Evolutionary conservation across 2,113 vertebrate genomes (phyloP).

Genomic region (Lagopus muta): DNA sequence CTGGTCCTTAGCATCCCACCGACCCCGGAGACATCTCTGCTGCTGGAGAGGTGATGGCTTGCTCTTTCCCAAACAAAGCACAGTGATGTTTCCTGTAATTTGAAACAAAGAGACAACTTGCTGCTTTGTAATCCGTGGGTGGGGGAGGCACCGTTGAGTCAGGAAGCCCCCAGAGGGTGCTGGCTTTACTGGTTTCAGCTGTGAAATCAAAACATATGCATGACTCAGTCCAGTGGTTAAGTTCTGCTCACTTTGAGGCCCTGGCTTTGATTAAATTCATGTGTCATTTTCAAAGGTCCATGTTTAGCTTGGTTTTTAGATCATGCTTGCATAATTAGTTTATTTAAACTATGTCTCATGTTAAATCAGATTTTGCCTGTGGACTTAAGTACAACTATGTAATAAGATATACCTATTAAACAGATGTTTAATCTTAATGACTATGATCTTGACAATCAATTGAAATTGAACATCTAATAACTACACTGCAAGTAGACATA

Average conservation of each 20-base stretch:
- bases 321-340: slow-evolving; percentile 84
- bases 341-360: slow-evolving; percentile 83
- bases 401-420: slow-evolving; percentile 84
- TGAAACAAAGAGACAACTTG: slow-evolving; percentile 55
- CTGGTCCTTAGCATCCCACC: background rate
- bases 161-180: slow-evolving; percentile 52
- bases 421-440: slow-evolving; percentile 83
- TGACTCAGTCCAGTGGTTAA: slow-evolving; percentile 72
- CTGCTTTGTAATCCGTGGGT: slow-evolving; percentile 60
- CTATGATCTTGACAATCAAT: slow-evolving; percentile 80
- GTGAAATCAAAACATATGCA: slow-evolving; percentile 62
- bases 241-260: slow-evolving; percentile 75
- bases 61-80: slow-evolving; percentile 52
- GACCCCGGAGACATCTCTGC: background rate
- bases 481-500: slow-evolving; percentile 71
- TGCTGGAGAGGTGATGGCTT: slow-evolving; percentile 33
- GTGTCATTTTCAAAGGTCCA: slow-evolving; percentile 78
- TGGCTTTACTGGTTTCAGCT: slow-evolving; percentile 73
- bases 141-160: slow-evolving; percentile 26
- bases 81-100: slow-evolving; percentile 59
- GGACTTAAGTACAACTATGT: slow-evolving; percentile 79
- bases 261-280: slow-evolving; percentile 84
- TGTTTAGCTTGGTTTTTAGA: slow-evolving; percentile 78
- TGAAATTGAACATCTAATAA: slow-evolving; percentile 81
- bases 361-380: slow-evolving; percentile 83